Percentiles rank a stretch among this genome's conserved stretches.
These are phyloP conservation scores for Mythimna albipuncta DNA, from an alignment of 2,888 invertebrate species.

Conservation along the genomic window DNA sequence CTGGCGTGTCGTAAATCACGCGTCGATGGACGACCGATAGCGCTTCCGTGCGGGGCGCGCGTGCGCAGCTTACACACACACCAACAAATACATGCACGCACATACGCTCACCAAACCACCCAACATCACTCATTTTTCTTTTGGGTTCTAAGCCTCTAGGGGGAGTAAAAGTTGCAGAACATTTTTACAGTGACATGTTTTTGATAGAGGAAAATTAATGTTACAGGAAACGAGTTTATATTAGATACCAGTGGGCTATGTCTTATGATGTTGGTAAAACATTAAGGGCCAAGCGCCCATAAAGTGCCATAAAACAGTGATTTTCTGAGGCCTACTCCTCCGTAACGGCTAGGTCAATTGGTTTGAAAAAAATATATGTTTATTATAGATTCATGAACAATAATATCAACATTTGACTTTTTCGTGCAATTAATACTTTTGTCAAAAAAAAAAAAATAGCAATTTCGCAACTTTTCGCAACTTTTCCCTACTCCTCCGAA, in stretches of 20 bases:
- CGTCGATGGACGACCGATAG: conserved; percentile 84
- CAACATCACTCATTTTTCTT: conserved; percentile 27
- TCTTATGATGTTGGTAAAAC: background rate
- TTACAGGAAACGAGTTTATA: background rate
- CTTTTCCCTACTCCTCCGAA: too few species aligned
- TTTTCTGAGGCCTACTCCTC: too few species aligned
- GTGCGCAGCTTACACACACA: conserved; percentile 54
- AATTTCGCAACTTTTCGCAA: too few species aligned
- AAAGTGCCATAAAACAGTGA: too few species aligned
- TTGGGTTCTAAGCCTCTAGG: background rate
- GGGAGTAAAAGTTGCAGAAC: background rate
- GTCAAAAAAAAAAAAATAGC: too few species aligned
- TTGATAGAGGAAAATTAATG: background rate
- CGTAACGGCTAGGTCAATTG: too few species aligned
- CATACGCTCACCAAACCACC: conserved; percentile 21
- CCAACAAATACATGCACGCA: conserved; percentile 17
- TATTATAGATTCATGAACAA: too few species aligned
- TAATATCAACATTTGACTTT: too few species aligned
- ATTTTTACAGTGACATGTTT: background rate
- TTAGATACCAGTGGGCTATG: background rate
- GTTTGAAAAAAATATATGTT: too few species aligned
- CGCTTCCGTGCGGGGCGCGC: conserved; percentile 76
- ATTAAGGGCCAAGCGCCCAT: too few species aligned
- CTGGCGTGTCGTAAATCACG: conserved; percentile 84
- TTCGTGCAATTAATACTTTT: too few species aligned